Base-by-base conservation (phyloP, 2,888 invertebrate genomes). In the Drosophila acutilabella region DNA sequence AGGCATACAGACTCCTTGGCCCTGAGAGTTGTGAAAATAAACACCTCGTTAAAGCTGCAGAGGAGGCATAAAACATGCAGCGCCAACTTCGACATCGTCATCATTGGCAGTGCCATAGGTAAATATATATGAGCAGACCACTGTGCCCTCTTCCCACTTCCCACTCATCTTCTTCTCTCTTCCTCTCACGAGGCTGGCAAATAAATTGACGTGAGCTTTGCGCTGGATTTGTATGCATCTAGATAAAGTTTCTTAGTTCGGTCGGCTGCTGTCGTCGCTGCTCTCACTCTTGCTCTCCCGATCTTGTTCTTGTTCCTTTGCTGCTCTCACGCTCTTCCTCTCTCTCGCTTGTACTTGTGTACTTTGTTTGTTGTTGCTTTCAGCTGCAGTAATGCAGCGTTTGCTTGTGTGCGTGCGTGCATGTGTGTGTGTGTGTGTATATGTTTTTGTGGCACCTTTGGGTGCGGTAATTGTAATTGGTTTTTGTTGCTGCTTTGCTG, bases 381-480 rank as follows among this genome's bases (percentile, higher is more conserved):
- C 54, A 48, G 58, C 62, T 74, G 79, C 64, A 72, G 62, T 64
- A 68, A 62, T 77, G 74, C 74, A 74, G 23, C 59, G 38, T 62
- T 33, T 36, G 16, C 47, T 47, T 48, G 36, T 61, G 38, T 70
- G 58, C 60, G 60, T 67, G 33, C 30, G 8, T 30, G 30, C 30
- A 6, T 30, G 30, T 8, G 44, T 61, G 38, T 52, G 30, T 67
- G 58, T 65, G 30, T 57, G 59, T 61, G 44, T 78, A 54, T 79
- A 45, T 78, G 64, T 71, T 71, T 72, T 80, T 77, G 83, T 88
- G 88, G 87, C 87, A 88, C 88, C 90, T 89, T 77, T 89, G 88
- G 88, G 90, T 89, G 90, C 89, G 90, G 88, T 89, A 88, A 89
- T 89, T 89, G 88, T 88, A 88, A 88, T 88, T 88, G 88, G 90